These are phyloP conservation scores for Melanotus villosus DNA, from an alignment of 2,888 invertebrate genomes.

Conservation along the genomic window DNA sequence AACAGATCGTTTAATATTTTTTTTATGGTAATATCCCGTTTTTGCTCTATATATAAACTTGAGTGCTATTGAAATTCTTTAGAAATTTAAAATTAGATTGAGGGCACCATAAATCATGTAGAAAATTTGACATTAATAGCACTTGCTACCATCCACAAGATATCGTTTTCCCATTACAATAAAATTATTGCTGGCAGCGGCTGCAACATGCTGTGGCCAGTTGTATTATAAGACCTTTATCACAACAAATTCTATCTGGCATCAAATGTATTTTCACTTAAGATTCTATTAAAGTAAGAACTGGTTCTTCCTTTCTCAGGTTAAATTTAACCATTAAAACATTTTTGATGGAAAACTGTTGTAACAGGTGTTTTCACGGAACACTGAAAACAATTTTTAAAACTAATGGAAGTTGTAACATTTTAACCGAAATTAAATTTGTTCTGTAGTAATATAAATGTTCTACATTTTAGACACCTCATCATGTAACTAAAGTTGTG, in stretches of 20 bases:
- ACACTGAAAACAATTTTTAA: too few species aligned
- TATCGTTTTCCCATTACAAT: slow-evolving; percentile 45
- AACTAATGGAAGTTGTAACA: too few species aligned
- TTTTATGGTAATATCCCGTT: slow-evolving; percentile 3
- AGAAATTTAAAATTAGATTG: slow-evolving; percentile 23
- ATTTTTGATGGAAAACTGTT: too few species aligned
- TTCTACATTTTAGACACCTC: too few species aligned
- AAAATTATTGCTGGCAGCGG: slow-evolving; percentile 39
- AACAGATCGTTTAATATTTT: background rate
- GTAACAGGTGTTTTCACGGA: too few species aligned
- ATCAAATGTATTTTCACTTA: slow-evolving; percentile 4
- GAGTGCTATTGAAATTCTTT: slow-evolving; percentile 19
- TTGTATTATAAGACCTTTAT: slow-evolving; percentile 33
- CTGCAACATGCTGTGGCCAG: slow-evolving; percentile 27
- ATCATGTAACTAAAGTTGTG: too few species aligned
- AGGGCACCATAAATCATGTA: slow-evolving; percentile 19
- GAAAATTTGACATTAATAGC: slow-evolving; percentile 40
- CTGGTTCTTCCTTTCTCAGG: too few species aligned
- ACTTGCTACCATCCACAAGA: slow-evolving; percentile 37
- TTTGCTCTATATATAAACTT: slow-evolving; percentile 3
- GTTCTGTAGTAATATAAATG: too few species aligned
- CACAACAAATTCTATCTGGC: slow-evolving; percentile 16
- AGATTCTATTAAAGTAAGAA: slow-evolving; percentile 8
- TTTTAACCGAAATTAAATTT: too few species aligned
- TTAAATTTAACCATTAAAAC: too few species aligned